phyloP scores from a whole-genome alignment of 2,113 vertebrate genomes.

The Onychostoma macrolepis region DNA sequence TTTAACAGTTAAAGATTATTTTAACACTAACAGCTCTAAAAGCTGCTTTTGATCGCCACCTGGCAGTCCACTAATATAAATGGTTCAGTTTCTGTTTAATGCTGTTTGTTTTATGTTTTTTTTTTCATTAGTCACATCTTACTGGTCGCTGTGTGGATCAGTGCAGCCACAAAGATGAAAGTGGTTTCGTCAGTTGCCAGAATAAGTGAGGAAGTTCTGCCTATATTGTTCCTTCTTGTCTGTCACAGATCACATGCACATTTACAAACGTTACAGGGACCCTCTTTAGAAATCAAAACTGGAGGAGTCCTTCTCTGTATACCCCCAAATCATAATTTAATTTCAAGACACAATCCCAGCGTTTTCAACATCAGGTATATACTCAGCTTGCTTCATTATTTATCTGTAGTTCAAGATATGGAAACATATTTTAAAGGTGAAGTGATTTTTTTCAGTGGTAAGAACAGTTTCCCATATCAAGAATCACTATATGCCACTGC shows the following conservation, averaged over 20 bases:
- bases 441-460: background rate
- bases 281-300: background rate
- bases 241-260: background rate
- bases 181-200: background rate
- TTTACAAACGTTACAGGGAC: background rate
- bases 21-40: background rate
- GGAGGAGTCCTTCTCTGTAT: background rate
- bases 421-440: background rate
- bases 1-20: background rate
- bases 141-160: constrained; percentile 5
- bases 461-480: background rate
- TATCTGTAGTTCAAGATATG: background rate
- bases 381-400: background rate
- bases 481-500: background rate
- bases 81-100: background rate
- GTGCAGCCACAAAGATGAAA: background rate
- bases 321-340: background rate
- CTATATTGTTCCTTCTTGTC: constrained; percentile 36
- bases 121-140: background rate
- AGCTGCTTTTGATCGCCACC: background rate
- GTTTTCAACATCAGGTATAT: background rate
- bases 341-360: background rate
- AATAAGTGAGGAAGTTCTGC: constrained; percentile 45
- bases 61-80: constrained; percentile 5
- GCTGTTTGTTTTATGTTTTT: background rate